phyloP scores from a whole-genome alignment of 64 coral and sea anemone genomes.

The Montipora sp. region DNA sequence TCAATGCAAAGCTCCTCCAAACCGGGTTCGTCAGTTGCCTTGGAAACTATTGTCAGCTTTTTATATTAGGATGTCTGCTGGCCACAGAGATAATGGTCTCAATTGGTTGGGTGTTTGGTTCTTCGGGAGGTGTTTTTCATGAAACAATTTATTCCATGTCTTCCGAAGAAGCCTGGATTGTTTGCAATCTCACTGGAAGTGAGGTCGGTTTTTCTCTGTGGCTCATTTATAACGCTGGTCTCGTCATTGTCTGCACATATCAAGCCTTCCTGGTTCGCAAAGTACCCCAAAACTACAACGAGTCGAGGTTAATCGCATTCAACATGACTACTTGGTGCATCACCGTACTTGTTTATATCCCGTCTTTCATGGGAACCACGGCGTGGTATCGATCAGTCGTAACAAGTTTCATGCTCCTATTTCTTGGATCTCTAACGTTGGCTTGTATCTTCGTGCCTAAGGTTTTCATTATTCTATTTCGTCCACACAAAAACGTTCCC shows the following conservation, averaged over 20 bases:
- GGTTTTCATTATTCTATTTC: constrained; percentile 73
- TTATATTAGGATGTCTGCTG: constrained; percentile 55
- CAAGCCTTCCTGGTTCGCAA: constrained; percentile 76
- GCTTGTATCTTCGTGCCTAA: constrained; percentile 78
- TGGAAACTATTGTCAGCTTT: constrained; percentile 70
- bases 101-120: constrained; percentile 70
- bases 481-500: constrained; percentile 76
- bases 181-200: constrained; percentile 62
- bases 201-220: constrained; percentile 67
- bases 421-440: constrained; percentile 70
- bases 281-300: constrained; percentile 80
- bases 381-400: constrained; percentile 77
- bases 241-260: constrained; percentile 71
- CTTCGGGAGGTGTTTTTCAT: not conserved
- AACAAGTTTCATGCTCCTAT: constrained; percentile 69
- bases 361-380: constrained; percentile 71
- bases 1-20: constrained; percentile 76
- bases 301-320: constrained; percentile 79
- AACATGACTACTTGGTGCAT: constrained; percentile 80
- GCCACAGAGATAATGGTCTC: constrained; percentile 45
- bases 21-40: constrained; percentile 69
- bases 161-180: constrained; percentile 34
- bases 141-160: constrained; percentile 51
- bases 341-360: constrained; percentile 77
- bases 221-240: constrained; percentile 80